phyloP scores from a whole-genome alignment of 2,797 vertebrate genomes.

The Nothura maculosa region DNA sequence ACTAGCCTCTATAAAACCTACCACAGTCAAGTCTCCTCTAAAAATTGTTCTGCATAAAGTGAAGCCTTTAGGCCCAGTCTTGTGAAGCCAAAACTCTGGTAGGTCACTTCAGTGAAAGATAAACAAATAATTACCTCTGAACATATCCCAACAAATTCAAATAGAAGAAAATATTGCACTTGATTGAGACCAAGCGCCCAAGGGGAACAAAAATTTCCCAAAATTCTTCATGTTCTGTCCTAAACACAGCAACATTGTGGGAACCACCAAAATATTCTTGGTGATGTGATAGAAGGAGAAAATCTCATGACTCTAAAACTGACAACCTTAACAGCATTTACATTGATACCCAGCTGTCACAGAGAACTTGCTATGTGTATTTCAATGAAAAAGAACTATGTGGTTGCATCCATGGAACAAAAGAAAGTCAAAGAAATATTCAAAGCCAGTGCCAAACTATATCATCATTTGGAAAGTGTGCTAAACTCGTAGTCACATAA shows the following conservation, averaged over 20 bases:
- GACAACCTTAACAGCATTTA: neutral
- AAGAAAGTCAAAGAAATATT: slow-evolving; percentile 4
- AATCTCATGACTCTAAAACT: neutral
- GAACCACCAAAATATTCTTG: neutral
- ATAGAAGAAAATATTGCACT: neutral
- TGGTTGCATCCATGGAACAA: neutral
- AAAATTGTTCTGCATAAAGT: neutral
- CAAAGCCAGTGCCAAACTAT: neutral
- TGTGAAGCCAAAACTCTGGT: neutral
- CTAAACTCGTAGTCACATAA: neutral
- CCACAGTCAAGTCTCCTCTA: neutral
- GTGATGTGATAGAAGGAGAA: neutral
- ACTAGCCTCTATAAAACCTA: neutral
- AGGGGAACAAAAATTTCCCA: neutral
- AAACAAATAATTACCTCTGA: neutral
- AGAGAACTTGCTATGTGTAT: neutral
- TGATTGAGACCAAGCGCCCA: neutral
- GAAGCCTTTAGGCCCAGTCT: neutral
- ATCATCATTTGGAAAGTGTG: neutral
- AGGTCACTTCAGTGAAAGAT: neutral
- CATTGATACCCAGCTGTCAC: neutral
- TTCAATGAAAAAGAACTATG: neutral
- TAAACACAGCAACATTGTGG: neutral
- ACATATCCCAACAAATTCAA: neutral
- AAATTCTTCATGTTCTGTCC: neutral